Evolutionary conservation across 2,113 vertebrate genomes (phyloP).

Genomic region (Charadrius vociferus): DNA sequence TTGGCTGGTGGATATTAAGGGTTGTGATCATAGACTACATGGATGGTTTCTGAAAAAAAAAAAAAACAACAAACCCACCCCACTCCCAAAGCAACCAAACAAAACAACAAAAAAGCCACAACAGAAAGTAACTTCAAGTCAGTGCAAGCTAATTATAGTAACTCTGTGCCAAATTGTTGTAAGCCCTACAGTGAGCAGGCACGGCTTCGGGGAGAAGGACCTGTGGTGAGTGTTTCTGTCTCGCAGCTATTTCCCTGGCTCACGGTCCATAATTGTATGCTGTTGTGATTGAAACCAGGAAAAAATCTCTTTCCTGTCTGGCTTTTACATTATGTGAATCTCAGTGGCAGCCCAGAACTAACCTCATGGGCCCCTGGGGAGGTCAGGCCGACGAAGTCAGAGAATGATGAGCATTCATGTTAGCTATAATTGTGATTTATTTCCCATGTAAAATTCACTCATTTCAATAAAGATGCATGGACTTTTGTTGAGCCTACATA

Average conservation of each 20-base stretch:
- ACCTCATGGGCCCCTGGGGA: background rate
- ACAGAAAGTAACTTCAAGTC: background rate
- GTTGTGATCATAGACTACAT: background rate
- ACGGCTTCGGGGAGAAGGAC: rapidly evolving
- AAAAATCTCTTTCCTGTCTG: background rate
- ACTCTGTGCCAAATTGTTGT: background rate
- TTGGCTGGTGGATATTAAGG: background rate
- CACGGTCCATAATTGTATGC: background rate
- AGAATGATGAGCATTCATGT: slow-evolving; percentile 2
- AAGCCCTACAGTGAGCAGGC: background rate
- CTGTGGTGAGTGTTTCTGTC: background rate
- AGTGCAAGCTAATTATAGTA: background rate
- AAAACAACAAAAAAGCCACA: background rate
- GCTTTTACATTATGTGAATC: background rate
- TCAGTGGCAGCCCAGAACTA: background rate
- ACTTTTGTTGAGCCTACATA: background rate
- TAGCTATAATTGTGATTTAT: slow-evolving; percentile 37
- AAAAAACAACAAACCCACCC: background rate
- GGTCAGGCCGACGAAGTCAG: background rate
- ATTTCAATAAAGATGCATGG: background rate
- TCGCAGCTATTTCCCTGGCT: background rate
- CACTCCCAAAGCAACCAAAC: background rate
- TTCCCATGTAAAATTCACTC: background rate
- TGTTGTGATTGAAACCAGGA: background rate
- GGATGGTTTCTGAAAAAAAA: background rate